These are phyloP conservation scores for Apogon hyalosoma DNA, from an alignment of 2,797 vertebrate genomes.

Conservation along the genomic window DNA sequence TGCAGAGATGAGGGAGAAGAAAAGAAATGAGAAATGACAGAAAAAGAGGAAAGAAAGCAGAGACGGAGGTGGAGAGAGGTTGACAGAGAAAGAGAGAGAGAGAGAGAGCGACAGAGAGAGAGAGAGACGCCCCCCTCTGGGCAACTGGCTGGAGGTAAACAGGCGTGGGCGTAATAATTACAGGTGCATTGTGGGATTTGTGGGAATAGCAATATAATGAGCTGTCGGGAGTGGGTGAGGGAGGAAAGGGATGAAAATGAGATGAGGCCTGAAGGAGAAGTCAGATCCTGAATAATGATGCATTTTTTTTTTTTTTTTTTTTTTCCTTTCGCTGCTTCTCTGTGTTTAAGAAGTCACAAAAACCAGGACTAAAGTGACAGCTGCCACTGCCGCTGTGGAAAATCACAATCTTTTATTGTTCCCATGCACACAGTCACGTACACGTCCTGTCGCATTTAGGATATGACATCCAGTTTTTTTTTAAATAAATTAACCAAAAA, in stretches of 20 bases:
- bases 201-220: constrained; percentile 81
- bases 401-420: constrained; percentile 44
- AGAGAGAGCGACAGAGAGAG: constrained; percentile 20
- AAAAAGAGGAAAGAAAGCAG: constrained; percentile 7
- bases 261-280: constrained; percentile 75
- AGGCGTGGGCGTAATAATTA: constrained; percentile 81
- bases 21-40: constrained; percentile 9
- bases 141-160: constrained; percentile 84
- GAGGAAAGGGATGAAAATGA: constrained; percentile 73
- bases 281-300: constrained; percentile 69
- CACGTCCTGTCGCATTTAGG: constrained; percentile 20
- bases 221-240: constrained; percentile 78
- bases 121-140: constrained; percentile 75
- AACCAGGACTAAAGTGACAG: constrained; percentile 38
- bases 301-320: constrained; percentile 2
- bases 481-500: constrained; percentile 14
- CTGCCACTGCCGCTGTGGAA: constrained; percentile 30
- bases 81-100: neutral
- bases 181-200: constrained; percentile 84
- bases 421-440: constrained; percentile 21
- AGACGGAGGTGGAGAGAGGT: constrained; percentile 31
- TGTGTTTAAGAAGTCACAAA: constrained; percentile 35
- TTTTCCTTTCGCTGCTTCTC: constrained; percentile 5
- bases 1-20: constrained; percentile 1
- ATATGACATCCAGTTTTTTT: constrained; percentile 19